Percentiles rank a stretch among this genome's conserved stretches.
These are phyloP conservation scores for Phenacoccus solenopsis DNA, from an alignment of 1,140 invertebrate genomes.

Conservation along the genomic window DNA sequence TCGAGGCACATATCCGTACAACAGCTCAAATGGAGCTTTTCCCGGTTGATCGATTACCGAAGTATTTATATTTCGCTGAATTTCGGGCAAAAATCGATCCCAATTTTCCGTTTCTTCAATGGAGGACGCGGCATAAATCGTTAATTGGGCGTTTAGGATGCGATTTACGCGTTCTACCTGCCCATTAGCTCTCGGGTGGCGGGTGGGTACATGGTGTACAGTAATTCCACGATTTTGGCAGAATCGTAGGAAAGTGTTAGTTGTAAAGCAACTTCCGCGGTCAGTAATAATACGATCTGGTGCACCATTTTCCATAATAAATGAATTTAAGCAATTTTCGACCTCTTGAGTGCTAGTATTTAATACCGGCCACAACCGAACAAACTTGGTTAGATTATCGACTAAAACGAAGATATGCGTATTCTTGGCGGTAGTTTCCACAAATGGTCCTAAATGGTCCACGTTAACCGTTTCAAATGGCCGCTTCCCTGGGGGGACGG, in stretches of 20 bases:
- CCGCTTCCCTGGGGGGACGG: neutral
- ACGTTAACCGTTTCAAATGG: neutral
- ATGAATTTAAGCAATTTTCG: neutral
- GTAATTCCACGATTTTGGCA: neutral
- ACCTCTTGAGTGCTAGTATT: neutral
- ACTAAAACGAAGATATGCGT: neutral
- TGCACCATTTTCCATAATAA: neutral
- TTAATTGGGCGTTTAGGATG: neutral
- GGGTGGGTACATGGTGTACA: neutral
- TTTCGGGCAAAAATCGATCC: neutral
- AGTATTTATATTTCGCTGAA: neutral
- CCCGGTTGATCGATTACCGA: neutral
- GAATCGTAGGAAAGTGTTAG: neutral
- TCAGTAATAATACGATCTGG: neutral
- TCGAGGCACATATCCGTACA: slow-evolving; percentile 11
- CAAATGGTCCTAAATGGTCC: slow-evolving; percentile 8
- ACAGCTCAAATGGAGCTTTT: neutral
- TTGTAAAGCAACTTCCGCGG: neutral
- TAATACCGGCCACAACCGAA: neutral
- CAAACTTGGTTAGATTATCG: slow-evolving; percentile 7
- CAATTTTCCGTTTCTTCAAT: neutral
- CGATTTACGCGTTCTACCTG: neutral
- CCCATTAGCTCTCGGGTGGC: slow-evolving; percentile 13
- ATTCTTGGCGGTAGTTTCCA: neutral
- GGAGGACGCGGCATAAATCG: neutral